Evolutionary conservation across 2,888 invertebrate genomes (phyloP), one percentile per base, ranked within the genome.

Genomic region (Drosophila neotestacea): DNA sequence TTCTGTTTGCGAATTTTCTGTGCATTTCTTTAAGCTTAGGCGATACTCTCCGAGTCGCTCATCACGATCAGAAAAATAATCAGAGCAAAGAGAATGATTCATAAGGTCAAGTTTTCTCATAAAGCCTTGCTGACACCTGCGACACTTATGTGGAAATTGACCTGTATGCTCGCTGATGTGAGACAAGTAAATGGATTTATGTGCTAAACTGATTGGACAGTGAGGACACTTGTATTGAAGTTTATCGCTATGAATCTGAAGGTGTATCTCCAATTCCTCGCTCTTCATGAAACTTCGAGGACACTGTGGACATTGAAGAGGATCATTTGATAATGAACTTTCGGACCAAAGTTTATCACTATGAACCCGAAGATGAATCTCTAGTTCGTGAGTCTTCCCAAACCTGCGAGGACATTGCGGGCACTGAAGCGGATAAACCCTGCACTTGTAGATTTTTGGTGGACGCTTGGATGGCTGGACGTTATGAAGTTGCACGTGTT

Each of bases 351-450:
- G n/a, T 10, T 47, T 60, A 13, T 68, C 36, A n/a, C 60, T 72
- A 22, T 72, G 72, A 4, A 72, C 68, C 48, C 56, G 75, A 1
- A 60, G 56, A 13, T 72, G 72, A 9, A 74, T 72, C 7, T 52
- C 16, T 1, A 72, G 56, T 4, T 74, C 72, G 1, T 44, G 47
- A 7, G 10, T 9, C 0, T 51, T 42, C 28, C 22, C 10, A 9
- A 72, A 72, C 10, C 11, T 28, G 0, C 72, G 72, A 0, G 72
- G 41, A 28, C 72, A 72, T 3, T 56, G 44, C 4, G 72, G 61
- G 16, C 72, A 72, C 27, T 74, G 34, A 0, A 65, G 28, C 0
- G 46, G 22, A 6, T 22, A 22, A 22, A 22, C 22, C 22, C 22
- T 22, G 22, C 22, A 22, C 2, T 22, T 22, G 22, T 22, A 22